Base-by-base conservation (phyloP, 2,888 invertebrate genomes). In the Ceramica pisi region DNA sequence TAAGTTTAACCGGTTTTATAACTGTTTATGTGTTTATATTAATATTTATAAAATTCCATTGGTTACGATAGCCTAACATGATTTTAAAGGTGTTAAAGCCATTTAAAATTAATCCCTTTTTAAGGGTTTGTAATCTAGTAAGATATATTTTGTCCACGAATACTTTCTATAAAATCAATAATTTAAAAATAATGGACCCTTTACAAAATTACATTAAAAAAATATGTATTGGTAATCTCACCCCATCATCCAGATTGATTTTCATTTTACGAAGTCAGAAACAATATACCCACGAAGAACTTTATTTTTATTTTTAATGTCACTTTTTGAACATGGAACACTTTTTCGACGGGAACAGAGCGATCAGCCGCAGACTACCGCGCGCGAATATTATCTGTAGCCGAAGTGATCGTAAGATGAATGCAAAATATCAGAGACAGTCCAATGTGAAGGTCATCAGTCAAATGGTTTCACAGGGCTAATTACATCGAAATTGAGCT, bases 191-290 rank as follows among this genome's bases (percentile, higher is more conserved):
- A n/a, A n/a, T n/a, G n/a, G 31, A 31, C 6, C 31, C 31, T 31
- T 31, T 31, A 31, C 31, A 6, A 31, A 31, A 31, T 31, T 31
- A 31, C 6, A 6, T 31, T 5, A 31, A 31, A 31, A 31, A 31
- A 31, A 31, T 6, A 31, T n/a, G n/a, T n/a, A n/a, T 31, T 6
- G 31, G 6, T 48, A 35, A 44, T 21, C 83, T 85, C n/a, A 85
- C 85, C 74, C 85, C 85, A 75, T 85, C 85, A 62, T 85, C 75
- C 55, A 85, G 60, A 57, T 85, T 48, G 5, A 85, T 80, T 76
- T 85, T 85, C 85, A 85, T 85, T 71, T 64, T 57, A 2, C 14
- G 16, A 56, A 31, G 23, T 44, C 26, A 46, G 31, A 67, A 48
- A 74, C 57, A 55, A 51, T 38, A 44, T 38, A 19, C 35, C 0